Evolutionary conservation across 2,797 vertebrate genomes (phyloP).

Genomic region (Eulemur rubriventer): DNA sequence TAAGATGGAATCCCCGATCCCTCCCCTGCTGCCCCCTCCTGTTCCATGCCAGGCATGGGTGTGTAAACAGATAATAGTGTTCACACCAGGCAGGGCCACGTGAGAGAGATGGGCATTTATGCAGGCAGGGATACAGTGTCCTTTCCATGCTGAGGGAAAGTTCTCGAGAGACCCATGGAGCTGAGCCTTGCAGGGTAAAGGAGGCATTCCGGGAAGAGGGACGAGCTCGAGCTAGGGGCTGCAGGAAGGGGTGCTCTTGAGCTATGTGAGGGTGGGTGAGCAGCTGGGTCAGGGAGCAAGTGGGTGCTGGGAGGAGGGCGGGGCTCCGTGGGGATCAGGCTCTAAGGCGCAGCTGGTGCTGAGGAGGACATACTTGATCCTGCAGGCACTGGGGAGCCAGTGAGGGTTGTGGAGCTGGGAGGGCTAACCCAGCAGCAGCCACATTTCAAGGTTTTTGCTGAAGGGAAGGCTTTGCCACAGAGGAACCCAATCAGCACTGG

Average conservation of each 20-base stretch:
- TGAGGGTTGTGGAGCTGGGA: not conserved
- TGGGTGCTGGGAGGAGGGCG: not conserved
- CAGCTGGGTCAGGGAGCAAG: not conserved
- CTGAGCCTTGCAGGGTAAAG: not conserved
- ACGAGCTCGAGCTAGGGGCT: accelerated
- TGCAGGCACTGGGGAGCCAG: not conserved
- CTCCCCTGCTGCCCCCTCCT: not conserved
- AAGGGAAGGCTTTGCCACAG: not conserved
- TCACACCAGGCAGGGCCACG: accelerated
- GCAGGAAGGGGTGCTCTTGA: not conserved
- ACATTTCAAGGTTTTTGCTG: not conserved
- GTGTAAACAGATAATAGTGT: not conserved
- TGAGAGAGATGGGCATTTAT: not conserved
- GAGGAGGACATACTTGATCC: not conserved
- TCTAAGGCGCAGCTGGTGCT: not conserved
- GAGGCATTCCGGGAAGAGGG: not conserved
- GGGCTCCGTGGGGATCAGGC: not conserved
- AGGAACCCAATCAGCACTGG: too few relatives aligned
- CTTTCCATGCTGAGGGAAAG: not conserved
- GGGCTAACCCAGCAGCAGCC: not conserved
- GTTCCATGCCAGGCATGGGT: not conserved
- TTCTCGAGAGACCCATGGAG: not conserved
- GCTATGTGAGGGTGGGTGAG: accelerated
- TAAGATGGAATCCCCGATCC: accelerated
- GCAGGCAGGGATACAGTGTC: not conserved